Evolutionary conservation across 2,888 invertebrate genomes (phyloP).

Genomic region (Rhynchonema sp.): DNA sequence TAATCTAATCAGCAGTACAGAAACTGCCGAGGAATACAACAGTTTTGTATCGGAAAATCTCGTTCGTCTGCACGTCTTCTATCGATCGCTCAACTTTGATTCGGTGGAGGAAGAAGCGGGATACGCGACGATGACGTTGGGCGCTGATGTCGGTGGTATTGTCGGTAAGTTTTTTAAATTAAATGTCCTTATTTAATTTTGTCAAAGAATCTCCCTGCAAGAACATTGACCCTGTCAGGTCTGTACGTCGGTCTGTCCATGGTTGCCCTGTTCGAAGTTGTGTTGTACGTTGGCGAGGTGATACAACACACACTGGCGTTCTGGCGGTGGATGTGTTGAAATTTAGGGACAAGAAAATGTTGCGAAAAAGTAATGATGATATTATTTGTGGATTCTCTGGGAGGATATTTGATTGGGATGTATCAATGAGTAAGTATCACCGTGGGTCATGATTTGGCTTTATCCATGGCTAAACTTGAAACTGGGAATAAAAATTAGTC

Average conservation of each 20-base stretch:
- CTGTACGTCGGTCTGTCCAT: background rate
- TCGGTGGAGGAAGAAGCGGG: background rate
- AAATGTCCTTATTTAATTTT: no score
- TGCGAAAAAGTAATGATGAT: no score
- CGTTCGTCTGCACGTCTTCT: background rate
- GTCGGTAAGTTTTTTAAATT: background rate
- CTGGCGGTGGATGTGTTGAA: background rate
- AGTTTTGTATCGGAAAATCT: background rate
- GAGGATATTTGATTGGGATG: no score
- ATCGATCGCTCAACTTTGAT: background rate
- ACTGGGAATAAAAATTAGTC: no score
- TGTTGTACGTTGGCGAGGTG: background rate
- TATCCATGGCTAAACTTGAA: no score
- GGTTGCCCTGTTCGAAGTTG: background rate
- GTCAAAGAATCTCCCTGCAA: no score
- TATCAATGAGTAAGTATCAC: no score
- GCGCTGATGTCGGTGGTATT: background rate
- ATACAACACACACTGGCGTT: background rate
- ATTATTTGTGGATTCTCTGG: no score
- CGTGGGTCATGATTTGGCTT: no score
- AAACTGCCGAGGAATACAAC: background rate
- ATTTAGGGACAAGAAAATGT: no score
- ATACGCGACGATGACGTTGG: background rate
- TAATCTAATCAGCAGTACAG: background rate
- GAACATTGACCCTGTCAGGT: no score